Conservation (phyloP, 1,140 invertebrate species). For the Druon quercuslanigerum region DNA sequence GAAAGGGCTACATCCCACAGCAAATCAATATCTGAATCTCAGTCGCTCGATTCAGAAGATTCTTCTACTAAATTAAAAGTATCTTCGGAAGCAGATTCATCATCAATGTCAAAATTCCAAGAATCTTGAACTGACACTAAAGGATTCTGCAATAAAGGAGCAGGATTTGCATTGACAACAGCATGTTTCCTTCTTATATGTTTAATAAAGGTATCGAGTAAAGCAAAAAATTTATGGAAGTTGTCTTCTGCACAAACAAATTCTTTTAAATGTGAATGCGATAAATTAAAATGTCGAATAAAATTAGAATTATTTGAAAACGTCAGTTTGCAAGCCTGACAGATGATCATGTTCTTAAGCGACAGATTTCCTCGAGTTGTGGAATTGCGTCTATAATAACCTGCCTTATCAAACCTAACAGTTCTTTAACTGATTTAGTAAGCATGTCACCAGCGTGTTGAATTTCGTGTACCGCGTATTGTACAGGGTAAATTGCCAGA, state of each 20-base stretch:
- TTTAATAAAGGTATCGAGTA: neutral
- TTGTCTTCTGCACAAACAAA: neutral
- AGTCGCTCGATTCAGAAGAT: neutral
- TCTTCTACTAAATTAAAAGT: neutral
- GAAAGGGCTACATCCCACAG: too few species aligned
- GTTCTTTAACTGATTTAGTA: neutral
- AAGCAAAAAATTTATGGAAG: neutral
- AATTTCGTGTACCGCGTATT: neutral
- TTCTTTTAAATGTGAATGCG: neutral
- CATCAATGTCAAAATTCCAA: neutral
- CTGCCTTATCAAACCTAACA: neutral
- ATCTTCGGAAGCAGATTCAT: neutral
- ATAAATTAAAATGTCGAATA: slow-evolving; percentile 9
- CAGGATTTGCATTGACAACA: neutral
- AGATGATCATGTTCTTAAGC: neutral
- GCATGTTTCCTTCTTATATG: neutral
- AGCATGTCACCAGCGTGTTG: neutral
- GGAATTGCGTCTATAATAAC: too few species aligned
- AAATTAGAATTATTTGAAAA: neutral
- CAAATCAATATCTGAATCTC: neutral
- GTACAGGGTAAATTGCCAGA: neutral
- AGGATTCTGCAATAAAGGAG: neutral
- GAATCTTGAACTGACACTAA: too few species aligned
- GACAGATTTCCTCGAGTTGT: neutral
- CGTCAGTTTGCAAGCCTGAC: neutral